Base-by-base conservation (phyloP, 2,888 invertebrate species). In the Limnephilus auricula region DNA sequence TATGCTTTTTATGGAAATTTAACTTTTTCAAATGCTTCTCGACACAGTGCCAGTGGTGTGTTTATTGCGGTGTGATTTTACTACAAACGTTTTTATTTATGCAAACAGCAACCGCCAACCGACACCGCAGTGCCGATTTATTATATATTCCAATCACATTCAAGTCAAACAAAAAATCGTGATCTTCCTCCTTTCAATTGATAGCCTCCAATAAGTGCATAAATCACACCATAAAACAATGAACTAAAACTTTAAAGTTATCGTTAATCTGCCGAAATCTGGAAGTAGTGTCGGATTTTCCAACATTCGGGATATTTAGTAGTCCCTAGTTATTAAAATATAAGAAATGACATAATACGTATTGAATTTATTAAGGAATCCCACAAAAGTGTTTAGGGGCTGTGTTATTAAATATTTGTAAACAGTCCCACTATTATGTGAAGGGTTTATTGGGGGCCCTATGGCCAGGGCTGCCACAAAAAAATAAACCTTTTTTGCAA, bases 281-380 rank as follows among this genome's bases (percentile, higher is more conserved):
- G 85, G 85, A 37, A 40, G 40, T 30, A 13, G 40, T 88, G 34
- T 88, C 31, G 25, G 78, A 88, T 88, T 79, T 88, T 37, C 87
- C 85, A 40, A 45, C 85, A n/a, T 85, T 45, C 34, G 78, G 78
- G 78, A 88, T 79, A 88, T 88, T 88, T 88, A 88, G 87, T 34
- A 32, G 65, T n/a, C 25, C 25, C 65, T 9, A 65, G 25, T 31
- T 88, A 88, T 88, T 88, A 18, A 34, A 78, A 78, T 78, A 79
- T 78, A 31, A 88, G 65, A 88, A 88, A 30, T 78, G 87, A 88
- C 87, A 88, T 78, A 88, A 79, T 79, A 88, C 87, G 87, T 88
- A 88, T n/a, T 88, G 87, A 88, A 88, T 88, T 88, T 88, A 88
- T 88, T 88, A 88, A 88, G 87, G 87, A 88, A 88, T 88, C 87